A percentile compares a stretch with the other conserved stretches of the same genome.
These are phyloP conservation scores for Lochmaea crataegi DNA, from an alignment of 2,888 invertebrate genomes.

Conservation along the genomic window DNA sequence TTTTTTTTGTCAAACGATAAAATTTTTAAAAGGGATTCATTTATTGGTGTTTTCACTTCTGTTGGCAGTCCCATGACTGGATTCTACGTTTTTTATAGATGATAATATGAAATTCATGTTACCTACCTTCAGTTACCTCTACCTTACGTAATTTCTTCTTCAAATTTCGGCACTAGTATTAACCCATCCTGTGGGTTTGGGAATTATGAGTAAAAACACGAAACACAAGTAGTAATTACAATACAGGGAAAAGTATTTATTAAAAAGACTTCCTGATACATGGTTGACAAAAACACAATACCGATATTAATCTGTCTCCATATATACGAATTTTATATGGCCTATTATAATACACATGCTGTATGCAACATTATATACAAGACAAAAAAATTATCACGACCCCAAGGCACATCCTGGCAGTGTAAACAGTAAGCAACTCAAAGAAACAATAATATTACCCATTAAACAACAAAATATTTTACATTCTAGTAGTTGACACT, in stretches of 20 bases:
- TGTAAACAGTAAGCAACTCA: constrained; percentile 53
- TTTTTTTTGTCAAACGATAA: no score
- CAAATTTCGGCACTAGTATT: no score
- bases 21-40: no score
- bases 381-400: constrained; percentile 51
- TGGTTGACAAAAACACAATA: constrained; percentile 50
- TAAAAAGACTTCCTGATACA: constrained; percentile 50
- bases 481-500: background rate
- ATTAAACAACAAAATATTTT: constrained; percentile 31
- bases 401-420: constrained; percentile 56
- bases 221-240: background rate
- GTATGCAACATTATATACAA: constrained; percentile 48
- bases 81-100: no score
- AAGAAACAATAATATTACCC: constrained; percentile 34
- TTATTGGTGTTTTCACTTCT: no score
- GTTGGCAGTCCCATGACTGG: no score
- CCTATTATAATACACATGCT: constrained; percentile 43
- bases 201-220: background rate
- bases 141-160: no score
- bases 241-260: constrained; percentile 41
- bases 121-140: no score
- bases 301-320: constrained; percentile 48
- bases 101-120: no score
- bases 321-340: constrained; percentile 40
- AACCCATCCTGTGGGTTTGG: background rate